Evolutionary conservation across 1,140 invertebrate genomes (phyloP).

Genomic region (Calliopsis andreniformis): DNA sequence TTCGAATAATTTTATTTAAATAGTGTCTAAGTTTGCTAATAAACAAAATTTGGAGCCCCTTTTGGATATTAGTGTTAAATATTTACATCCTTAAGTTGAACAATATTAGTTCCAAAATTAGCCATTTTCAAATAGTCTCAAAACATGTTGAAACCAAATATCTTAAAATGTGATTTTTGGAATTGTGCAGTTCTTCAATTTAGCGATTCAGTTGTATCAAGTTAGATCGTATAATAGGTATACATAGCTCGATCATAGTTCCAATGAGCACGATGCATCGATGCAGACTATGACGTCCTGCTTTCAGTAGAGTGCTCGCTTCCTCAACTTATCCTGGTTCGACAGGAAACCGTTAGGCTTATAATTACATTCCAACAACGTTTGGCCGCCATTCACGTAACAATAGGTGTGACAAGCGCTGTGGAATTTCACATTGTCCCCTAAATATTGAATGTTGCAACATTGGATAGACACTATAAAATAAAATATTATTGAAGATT

Average conservation of each 20-base stretch:
- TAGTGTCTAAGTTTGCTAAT: too few species aligned
- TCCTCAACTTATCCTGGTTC: constrained; percentile 46
- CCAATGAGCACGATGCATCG: neutral
- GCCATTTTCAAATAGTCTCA: too few species aligned
- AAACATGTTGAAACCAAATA: too few species aligned
- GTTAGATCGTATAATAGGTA: neutral
- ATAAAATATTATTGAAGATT: neutral
- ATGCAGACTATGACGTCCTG: neutral
- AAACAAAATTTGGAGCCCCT: too few species aligned
- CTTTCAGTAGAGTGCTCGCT: constrained; percentile 14
- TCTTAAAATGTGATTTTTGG: too few species aligned
- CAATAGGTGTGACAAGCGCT: constrained; percentile 21
- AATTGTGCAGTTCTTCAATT: too few species aligned
- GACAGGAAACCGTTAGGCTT: constrained; percentile 71
- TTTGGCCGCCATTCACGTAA: constrained; percentile 63
- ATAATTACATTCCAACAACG: constrained; percentile 69
- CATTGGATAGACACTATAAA: neutral
- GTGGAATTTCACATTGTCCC: constrained; percentile 19
- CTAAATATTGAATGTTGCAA: neutral
- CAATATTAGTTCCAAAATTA: too few species aligned
- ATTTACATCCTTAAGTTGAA: too few species aligned
- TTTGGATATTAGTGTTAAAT: too few species aligned
- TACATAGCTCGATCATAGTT: neutral
- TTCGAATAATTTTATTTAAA: too few species aligned
- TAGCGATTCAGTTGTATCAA: too few species aligned